These are phyloP conservation scores for Caloenas nicobarica DNA, from an alignment of 2,113 vertebrate species.

Conservation along the genomic window DNA sequence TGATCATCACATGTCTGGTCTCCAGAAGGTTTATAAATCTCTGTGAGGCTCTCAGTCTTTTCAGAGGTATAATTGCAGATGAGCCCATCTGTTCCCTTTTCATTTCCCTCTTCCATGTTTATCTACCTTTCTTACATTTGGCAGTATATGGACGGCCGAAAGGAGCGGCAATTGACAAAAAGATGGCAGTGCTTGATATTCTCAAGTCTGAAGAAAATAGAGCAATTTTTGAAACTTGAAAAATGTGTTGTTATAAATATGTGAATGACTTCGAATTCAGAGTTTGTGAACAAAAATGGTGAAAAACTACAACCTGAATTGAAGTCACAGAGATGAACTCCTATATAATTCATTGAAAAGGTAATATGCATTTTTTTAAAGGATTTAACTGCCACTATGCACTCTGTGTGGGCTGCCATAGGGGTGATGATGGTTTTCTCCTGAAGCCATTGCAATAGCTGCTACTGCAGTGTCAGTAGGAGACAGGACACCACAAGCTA, in stretches of 20 bases:
- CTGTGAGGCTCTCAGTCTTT: not conserved
- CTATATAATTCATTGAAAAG: not conserved
- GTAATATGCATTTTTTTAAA: not conserved
- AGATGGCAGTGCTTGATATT: not conserved
- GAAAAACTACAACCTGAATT: not conserved
- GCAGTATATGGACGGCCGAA: not conserved
- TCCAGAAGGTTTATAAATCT: constrained; percentile 42
- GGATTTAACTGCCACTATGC: not conserved
- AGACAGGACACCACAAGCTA: not conserved
- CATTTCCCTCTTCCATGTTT: constrained; percentile 16
- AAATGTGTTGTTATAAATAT: not conserved
- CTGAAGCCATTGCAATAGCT: not conserved
- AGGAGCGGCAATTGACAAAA: not conserved
- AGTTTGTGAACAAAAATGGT: not conserved
- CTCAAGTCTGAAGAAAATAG: not conserved
- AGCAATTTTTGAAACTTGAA: not conserved
- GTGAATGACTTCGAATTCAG: not conserved
- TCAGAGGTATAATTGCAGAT: constrained; percentile 32
- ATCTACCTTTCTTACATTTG: not conserved
- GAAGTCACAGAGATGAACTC: not conserved
- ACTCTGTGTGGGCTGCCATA: not conserved
- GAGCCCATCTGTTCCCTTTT: constrained; percentile 38
- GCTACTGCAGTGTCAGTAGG: not conserved
- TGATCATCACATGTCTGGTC: not conserved
- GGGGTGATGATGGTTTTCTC: not conserved